Conservation (phyloP, 2,113 vertebrate species). For the Ifrita kowaldi region DNA sequence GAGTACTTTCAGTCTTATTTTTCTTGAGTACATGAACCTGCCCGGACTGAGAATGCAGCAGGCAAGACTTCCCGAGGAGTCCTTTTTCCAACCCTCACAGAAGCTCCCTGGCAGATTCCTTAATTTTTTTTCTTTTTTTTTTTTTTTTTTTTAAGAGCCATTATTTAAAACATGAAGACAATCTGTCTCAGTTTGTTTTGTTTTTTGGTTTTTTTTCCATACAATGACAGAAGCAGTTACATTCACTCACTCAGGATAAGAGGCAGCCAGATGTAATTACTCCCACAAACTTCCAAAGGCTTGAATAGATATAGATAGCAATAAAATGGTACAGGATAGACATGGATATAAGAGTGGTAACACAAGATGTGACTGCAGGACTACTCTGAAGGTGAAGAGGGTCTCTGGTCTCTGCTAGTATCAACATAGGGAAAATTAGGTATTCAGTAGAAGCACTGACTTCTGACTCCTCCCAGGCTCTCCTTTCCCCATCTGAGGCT, state of each 20-base stretch:
- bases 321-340: neutral
- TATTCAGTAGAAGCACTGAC: neutral
- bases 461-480: neutral
- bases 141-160: neutral
- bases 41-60: neutral
- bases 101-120: neutral
- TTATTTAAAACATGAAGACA: neutral
- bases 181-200: neutral
- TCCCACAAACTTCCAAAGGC: neutral
- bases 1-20: neutral
- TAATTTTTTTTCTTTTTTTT: too few relatives aligned
- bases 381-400: neutral
- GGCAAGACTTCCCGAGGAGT: neutral
- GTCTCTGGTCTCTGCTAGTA: neutral
- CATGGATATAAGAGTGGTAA: neutral
- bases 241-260: neutral
- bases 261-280: neutral
- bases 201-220: neutral
- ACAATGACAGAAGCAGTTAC: neutral
- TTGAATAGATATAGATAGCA: neutral
- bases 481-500: neutral
- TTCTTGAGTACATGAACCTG: neutral
- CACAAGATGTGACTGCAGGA: neutral
- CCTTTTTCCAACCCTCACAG: neutral
- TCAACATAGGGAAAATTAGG: neutral